A percentile compares a stretch with the other conserved stretches of the same genome.
These are phyloP conservation scores for Mactra quadrangularis DNA, from an alignment of 1,140 invertebrate genomes.

Conservation along the genomic window DNA sequence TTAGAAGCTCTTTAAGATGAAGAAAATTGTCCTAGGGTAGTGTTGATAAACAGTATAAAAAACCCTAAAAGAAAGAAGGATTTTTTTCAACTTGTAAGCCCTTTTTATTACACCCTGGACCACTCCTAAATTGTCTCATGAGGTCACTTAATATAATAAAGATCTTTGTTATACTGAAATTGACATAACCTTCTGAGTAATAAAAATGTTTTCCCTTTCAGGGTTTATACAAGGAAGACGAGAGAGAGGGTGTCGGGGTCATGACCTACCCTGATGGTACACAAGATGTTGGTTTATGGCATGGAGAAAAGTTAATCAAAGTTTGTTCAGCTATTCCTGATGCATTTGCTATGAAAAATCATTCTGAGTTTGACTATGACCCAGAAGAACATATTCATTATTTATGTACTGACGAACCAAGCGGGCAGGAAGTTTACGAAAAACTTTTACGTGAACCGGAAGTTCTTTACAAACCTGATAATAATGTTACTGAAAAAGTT, in stretches of 20 bases:
- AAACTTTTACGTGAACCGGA: conserved; percentile 48
- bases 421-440: conserved; percentile 20
- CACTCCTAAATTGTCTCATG: too few species aligned
- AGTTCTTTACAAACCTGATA: conserved; percentile 67
- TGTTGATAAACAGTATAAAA: too few species aligned
- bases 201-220: conserved; percentile 67
- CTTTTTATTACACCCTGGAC: too few species aligned
- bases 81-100: too few species aligned
- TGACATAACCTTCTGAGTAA: too few species aligned
- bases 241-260: conserved; percentile 81
- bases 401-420: conserved; percentile 59
- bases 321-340: conserved; percentile 70
- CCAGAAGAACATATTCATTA: conserved; percentile 74
- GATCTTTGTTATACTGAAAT: too few species aligned
- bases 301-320: conserved; percentile 79
- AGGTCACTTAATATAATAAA: too few species aligned
- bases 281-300: conserved; percentile 83
- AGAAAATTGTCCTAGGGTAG: too few species aligned
- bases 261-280: conserved; percentile 78
- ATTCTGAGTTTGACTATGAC: conserved; percentile 79
- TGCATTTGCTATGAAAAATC: conserved; percentile 77
- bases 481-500: conserved; percentile 66
- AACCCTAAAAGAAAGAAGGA: too few species aligned
- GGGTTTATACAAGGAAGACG: conserved; percentile 83
- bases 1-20: too few species aligned